These are phyloP conservation scores for Euphonia xanthogaster DNA, from an alignment of 2,797 vertebrate species.

Conservation along the genomic window DNA sequence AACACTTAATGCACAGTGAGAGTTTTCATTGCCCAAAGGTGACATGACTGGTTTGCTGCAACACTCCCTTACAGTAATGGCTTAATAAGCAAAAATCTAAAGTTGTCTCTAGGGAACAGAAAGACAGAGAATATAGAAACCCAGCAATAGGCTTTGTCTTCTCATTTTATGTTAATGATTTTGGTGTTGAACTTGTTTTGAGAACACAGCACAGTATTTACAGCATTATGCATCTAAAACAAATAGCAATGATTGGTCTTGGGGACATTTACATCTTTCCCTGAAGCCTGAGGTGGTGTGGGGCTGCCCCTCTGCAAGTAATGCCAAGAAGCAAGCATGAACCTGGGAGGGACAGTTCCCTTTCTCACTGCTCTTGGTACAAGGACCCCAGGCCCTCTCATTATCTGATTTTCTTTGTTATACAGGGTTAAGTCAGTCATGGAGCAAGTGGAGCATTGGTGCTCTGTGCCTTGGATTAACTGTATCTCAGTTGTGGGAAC, in stretches of 20 bases:
- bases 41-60: neutral
- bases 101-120: neutral
- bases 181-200: neutral
- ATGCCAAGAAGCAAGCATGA: neutral
- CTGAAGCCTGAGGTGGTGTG: neutral
- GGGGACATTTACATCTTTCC: neutral
- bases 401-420: rapidly evolving
- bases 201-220: neutral
- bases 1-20: neutral
- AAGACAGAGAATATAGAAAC: neutral
- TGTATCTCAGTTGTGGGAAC: neutral
- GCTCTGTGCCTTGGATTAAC: neutral
- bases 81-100: neutral
- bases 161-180: neutral
- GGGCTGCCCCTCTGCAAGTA: neutral
- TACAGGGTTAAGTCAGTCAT: neutral
- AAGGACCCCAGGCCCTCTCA: neutral
- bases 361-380: neutral
- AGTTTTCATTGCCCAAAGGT: neutral
- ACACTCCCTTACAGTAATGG: neutral
- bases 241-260: neutral
- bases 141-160: neutral
- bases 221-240: neutral
- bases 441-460: neutral
- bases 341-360: neutral